Percentiles rank a stretch among this genome's conserved stretches.
phyloP scores from a whole-genome alignment of 2,888 invertebrate genomes.

The Ecdyonurus torrentis region DNA sequence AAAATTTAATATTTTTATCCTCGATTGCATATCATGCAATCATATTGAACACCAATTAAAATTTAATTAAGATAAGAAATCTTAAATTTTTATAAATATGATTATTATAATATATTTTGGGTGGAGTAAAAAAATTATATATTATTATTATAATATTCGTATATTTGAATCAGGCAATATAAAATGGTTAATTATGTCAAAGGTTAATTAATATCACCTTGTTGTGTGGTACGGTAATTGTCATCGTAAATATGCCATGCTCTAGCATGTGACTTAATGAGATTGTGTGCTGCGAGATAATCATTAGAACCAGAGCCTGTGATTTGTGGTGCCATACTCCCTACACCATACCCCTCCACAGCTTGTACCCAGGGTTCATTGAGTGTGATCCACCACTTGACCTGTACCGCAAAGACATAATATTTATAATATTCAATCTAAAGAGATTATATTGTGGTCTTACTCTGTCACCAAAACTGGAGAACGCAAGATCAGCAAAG shows the following conservation, averaged over 20 bases:
- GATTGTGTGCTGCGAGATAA: conserved; percentile 44
- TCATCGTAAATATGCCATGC: conserved; percentile 43
- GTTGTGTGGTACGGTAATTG: conserved; percentile 33
- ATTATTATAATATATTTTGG: too few relatives aligned
- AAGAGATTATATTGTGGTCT: too few relatives aligned
- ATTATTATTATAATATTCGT: too few relatives aligned
- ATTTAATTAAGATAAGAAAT: too few relatives aligned
- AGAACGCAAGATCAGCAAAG: conserved; percentile 39
- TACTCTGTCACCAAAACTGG: conserved; percentile 40
- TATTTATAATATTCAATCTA: not conserved
- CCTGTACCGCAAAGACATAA: conserved; percentile 14
- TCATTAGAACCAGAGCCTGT: conserved; percentile 37
- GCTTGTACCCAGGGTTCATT: conserved; percentile 52
- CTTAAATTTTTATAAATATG: too few relatives aligned
- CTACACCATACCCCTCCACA: conserved; percentile 34
- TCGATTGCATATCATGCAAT: too few relatives aligned
- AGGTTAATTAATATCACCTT: too few relatives aligned
- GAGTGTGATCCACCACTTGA: conserved; percentile 56
- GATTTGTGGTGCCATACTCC: conserved; percentile 22
- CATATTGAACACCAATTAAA: too few relatives aligned
- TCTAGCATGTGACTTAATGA: conserved; percentile 44
- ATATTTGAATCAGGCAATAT: too few relatives aligned
- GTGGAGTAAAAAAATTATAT: too few relatives aligned
- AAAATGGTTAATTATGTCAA: too few relatives aligned
- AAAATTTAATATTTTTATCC: too few relatives aligned